Conservation (phyloP, 2,113 vertebrate species). For the Xenotilapia flavipinnis region DNA sequence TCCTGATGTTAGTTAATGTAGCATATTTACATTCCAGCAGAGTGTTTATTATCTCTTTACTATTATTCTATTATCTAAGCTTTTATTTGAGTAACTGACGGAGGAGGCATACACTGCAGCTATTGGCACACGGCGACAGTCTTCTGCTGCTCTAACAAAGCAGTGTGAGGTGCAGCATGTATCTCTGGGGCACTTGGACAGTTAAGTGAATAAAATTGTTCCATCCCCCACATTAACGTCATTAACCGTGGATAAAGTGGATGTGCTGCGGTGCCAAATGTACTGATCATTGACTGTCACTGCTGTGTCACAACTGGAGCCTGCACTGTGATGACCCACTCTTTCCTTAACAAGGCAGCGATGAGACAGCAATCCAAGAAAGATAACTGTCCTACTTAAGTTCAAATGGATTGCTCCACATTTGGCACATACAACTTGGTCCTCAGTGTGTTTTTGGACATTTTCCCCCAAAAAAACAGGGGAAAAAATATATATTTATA, state of each 20-base stretch:
- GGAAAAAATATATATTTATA: not conserved
- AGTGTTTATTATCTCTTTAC: not conserved
- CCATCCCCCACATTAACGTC: not conserved
- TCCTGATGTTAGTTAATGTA: not conserved
- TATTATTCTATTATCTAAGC: not conserved
- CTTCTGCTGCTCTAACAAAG: not conserved
- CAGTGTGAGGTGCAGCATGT: not conserved
- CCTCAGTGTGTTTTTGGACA: not conserved
- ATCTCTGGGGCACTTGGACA: not conserved
- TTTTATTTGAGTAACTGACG: not conserved
- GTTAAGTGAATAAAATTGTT: not conserved
- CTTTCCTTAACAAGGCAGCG: not conserved
- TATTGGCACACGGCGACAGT: not conserved
- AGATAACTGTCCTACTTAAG: not conserved
- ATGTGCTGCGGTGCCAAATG: not conserved
- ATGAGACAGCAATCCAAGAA: not conserved
- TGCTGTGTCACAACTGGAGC: not conserved
- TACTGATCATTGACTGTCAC: not conserved
- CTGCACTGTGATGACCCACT: not conserved
- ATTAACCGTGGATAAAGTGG: not conserved
- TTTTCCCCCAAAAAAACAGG: rapidly evolving
- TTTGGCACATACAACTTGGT: not conserved
- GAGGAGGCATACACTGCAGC: not conserved
- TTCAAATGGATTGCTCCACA: not conserved
- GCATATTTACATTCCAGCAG: not conserved